Base-by-base conservation (phyloP, 2,113 vertebrate species). In the Anarhynchus alexandrinus region DNA sequence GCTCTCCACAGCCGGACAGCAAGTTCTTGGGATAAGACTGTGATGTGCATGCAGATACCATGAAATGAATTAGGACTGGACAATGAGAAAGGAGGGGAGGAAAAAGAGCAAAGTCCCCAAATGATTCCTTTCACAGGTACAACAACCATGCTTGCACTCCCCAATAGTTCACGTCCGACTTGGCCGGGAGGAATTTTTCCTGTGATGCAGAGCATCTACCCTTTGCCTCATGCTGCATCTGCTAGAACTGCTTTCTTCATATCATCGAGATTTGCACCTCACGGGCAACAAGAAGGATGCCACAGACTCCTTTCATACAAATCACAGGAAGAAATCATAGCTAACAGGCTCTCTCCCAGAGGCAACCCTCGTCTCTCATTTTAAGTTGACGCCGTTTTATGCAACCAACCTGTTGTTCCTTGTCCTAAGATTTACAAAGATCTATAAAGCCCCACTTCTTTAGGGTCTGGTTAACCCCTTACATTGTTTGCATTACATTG, bases 331-430 rank as follows among this genome's bases (percentile, higher is more conserved):
- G 32, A 76, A 88, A 34, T 47, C 73, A 87, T 36, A 69, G 38
- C 57, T 59, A 87, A 72, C 18, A 79, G 42, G 10, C 19, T 70
- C 3, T 27, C 59, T 66, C 64, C 57, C 7, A 54, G 64, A 86
- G 34, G 19, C 25, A 84, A 49, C 16, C 7, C 8, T 18, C 2
- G 15, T 20, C 29, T 61, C 45, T 72, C n/a, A 27, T 59, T 94
- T 70, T 52, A 70, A 52, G 49, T 6, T 38, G 43, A 38, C 11
- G 25, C 29, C 0, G 0, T 36, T 61, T 77, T 42, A 79, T 17
- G 27, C 49, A 79, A 49, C 29, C 27, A 85, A 12, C 30, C n/a
- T 43, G 7, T 57, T 69, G 29, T 32, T 79, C 27, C 32, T 71
- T 36, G 36, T 55, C 49, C 43, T 64, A 38, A 38, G 34, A 42